phyloP scores from a whole-genome alignment of 2,888 invertebrate genomes.

The Caenorhabditis sp. region DNA sequence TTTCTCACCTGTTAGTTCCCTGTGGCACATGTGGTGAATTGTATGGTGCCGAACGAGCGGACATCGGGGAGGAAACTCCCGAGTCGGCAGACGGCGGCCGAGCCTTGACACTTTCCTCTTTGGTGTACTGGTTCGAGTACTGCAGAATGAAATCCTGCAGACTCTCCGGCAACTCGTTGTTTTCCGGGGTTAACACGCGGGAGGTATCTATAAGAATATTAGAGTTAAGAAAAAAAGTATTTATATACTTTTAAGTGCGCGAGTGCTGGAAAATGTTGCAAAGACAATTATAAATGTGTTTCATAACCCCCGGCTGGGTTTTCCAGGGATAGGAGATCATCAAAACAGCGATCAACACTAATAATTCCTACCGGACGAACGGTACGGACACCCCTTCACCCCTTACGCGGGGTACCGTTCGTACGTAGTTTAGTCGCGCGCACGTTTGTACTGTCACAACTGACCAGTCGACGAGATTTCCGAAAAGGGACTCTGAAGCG shows the following conservation, averaged over 20 bases:
- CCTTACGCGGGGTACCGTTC: not conserved
- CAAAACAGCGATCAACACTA: constrained; percentile 16
- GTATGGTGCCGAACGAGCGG: constrained; percentile 73
- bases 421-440: constrained; percentile 3
- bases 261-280: no score
- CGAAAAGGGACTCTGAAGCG: constrained; percentile 27
- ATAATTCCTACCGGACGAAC: constrained; percentile 6
- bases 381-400: not conserved
- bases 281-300: no score
- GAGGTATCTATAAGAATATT: constrained; percentile 20
- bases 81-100: constrained; percentile 70
- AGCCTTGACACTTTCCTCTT: constrained; percentile 40
- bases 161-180: constrained; percentile 75
- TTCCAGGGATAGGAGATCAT: constrained; percentile 15
- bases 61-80: constrained; percentile 76
- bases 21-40: constrained; percentile 72
- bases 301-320: no score
- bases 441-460: not conserved
- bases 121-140: constrained; percentile 73
- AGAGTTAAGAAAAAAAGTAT: not conserved
- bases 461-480: constrained; percentile 26
- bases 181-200: constrained; percentile 31
- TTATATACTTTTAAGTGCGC: no score
- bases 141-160: constrained; percentile 78
- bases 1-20: constrained; percentile 54